Percentiles rank a stretch among this genome's conserved stretches.
phyloP scores from a whole-genome alignment of 2,113 vertebrate species.

The Ranitomeya imitator region DNA sequence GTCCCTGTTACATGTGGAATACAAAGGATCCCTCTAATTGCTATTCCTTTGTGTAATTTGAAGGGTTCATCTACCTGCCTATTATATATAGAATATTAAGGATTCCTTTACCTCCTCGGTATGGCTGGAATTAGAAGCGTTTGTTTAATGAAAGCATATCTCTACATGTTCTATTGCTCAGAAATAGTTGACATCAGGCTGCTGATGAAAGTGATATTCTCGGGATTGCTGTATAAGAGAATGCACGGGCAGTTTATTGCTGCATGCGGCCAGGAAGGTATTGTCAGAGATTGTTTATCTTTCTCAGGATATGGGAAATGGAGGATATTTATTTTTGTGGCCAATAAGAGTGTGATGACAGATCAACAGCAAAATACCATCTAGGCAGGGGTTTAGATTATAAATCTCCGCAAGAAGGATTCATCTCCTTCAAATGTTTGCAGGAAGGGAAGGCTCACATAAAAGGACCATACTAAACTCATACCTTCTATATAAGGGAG shows the following conservation, averaged over 20 bases:
- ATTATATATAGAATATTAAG: not conserved
- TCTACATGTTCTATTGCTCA: no score
- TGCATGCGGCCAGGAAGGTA: not conserved
- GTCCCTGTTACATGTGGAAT: no score
- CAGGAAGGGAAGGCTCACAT: not conserved
- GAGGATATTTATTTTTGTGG: constrained; percentile 7
- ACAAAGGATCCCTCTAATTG: no score
- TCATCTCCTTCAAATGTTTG: not conserved
- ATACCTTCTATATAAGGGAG: not conserved
- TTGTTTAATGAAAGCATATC: no score
- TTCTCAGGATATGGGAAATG: not conserved
- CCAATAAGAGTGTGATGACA: not conserved
- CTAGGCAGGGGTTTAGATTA: not conserved
- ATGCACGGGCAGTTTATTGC: not conserved
- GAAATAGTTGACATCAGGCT: no score
- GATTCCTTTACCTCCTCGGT: no score
- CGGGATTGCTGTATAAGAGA: not conserved
- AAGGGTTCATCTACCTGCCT: no score
- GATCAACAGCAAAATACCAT: not conserved
- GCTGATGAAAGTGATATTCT: no score
- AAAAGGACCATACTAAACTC: not conserved
- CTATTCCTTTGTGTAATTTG: no score
- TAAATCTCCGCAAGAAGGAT: not conserved
- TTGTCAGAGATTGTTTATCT: not conserved
- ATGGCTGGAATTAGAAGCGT: no score